Percentiles rank a stretch among this genome's conserved stretches.
Evolutionary conservation across 2,888 invertebrate genomes (phyloP).

Genomic region (Aricia artaxerxes): DNA sequence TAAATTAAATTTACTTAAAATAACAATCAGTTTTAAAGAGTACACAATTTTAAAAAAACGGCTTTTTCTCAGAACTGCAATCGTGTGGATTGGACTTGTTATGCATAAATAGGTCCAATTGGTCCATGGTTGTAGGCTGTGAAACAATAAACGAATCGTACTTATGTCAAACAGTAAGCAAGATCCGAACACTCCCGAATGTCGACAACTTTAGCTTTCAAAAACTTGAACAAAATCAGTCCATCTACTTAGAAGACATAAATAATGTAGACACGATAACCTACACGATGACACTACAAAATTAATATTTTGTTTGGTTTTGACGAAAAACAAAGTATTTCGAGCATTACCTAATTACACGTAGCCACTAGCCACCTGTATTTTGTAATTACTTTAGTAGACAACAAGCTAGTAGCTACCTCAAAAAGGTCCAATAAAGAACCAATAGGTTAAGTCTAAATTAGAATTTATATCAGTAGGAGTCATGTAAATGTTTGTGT

Average conservation of each 20-base stretch:
- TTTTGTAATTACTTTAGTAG: not conserved
- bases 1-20: too few species aligned
- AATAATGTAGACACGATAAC: not conserved
- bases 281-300: not conserved
- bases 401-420: not conserved
- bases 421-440: slow-evolving; percentile 24
- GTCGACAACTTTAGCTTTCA: too few species aligned
- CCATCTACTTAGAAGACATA: not conserved
- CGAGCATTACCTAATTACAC: not conserved
- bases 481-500: slow-evolving; percentile 30
- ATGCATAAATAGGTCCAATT: not conserved
- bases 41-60: too few species aligned
- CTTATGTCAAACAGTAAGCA: not conserved
- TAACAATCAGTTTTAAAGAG: too few species aligned
- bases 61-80: too few species aligned
- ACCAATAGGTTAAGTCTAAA: slow-evolving; percentile 30
- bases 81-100: too few species aligned
- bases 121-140: not conserved
- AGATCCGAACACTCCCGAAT: not conserved
- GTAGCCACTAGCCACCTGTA: not conserved
- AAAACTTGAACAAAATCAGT: not conserved
- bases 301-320: not conserved
- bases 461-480: slow-evolving; percentile 26
- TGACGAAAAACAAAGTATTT: not conserved
- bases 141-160: not conserved